These are phyloP conservation scores for Campylorhamphus procurvoides DNA, from an alignment of 2,113 vertebrate species.

Conservation along the genomic window DNA sequence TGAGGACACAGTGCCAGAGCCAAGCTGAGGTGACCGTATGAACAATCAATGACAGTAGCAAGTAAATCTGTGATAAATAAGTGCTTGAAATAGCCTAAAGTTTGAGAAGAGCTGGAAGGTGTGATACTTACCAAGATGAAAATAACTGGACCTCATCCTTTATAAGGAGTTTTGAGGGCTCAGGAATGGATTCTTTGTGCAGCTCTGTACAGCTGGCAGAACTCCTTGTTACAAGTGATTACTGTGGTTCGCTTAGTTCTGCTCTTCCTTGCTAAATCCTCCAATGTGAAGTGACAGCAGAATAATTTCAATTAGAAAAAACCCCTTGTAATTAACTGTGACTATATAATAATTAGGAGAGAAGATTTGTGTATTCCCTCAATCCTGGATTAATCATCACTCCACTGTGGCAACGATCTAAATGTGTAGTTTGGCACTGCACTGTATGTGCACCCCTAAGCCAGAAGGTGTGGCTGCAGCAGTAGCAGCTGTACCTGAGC, in stretches of 20 bases:
- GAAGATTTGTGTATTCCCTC: constrained; percentile 21
- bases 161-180: not conserved
- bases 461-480: constrained; percentile 36
- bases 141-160: not conserved
- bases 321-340: constrained; percentile 13
- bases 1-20: not conserved
- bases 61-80: not conserved
- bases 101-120: not conserved
- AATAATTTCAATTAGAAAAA: constrained; percentile 14
- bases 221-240: not conserved
- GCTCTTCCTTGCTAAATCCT: constrained; percentile 3
- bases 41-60: not conserved
- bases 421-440: not conserved
- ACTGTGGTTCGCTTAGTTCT: not conserved
- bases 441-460: not conserved
- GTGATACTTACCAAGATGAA: not conserved
- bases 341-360: constrained; percentile 25
- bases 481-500: not conserved
- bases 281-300: not conserved
- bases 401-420: not conserved
- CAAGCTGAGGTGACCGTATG: not conserved
- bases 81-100: not conserved
- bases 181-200: not conserved
- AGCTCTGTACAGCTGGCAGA: not conserved
- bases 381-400: constrained; percentile 10